A percentile compares a stretch with the other conserved stretches of the same genome.
Conservation (phyloP, 2,888 invertebrate genomes). For the Augochlorella aurata region DNA sequence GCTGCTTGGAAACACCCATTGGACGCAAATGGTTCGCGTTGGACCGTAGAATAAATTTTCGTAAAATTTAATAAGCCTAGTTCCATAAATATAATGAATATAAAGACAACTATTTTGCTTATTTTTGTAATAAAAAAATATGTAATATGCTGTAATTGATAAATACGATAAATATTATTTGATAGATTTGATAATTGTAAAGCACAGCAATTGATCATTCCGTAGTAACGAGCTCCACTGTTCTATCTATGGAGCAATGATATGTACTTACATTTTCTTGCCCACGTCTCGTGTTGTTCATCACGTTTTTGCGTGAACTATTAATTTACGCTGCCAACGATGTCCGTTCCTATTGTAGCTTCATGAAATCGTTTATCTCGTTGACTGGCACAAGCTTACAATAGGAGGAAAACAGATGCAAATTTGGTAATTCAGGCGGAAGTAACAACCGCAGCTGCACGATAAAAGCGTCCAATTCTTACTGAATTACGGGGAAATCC, state of each 20-base stretch:
- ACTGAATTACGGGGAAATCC: constrained; percentile 34
- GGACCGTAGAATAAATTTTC: too few relatives aligned
- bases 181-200: too few relatives aligned
- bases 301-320: background rate
- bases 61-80: too few relatives aligned
- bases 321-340: background rate
- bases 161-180: too few relatives aligned
- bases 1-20: background rate
- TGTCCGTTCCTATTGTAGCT: background rate
- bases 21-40: background rate
- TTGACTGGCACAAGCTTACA: background rate
- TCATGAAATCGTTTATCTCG: background rate
- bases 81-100: too few relatives aligned
- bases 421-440: constrained; percentile 28
- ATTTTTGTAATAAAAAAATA: too few relatives aligned
- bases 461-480: constrained; percentile 40
- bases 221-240: too few relatives aligned
- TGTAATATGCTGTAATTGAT: too few relatives aligned
- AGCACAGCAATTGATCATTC: too few relatives aligned
- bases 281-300: background rate
- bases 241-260: too few relatives aligned
- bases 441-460: constrained; percentile 39
- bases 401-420: background rate
- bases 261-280: too few relatives aligned
- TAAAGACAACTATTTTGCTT: too few relatives aligned